These are phyloP conservation scores for Phengaris arion DNA, from an alignment of 2,888 invertebrate species.

Conservation along the genomic window DNA sequence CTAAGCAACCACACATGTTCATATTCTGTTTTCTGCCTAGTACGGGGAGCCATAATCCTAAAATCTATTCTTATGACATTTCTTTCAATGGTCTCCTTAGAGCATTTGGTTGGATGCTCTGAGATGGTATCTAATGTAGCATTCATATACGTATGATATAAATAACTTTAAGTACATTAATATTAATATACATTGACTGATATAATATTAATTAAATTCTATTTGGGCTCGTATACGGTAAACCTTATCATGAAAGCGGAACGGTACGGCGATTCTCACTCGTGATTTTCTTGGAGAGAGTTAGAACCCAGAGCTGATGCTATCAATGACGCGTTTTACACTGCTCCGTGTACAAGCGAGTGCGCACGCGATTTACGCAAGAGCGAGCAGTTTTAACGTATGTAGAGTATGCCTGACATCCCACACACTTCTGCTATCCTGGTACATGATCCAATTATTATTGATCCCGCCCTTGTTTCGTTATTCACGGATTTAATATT, in stretches of 20 bases:
- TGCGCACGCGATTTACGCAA: neutral
- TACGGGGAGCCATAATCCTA: no score
- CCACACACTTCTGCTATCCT: neutral
- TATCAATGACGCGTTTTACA: neutral
- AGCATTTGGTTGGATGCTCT: no score
- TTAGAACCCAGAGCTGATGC: neutral
- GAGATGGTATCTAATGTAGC: no score
- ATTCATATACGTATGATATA: no score
- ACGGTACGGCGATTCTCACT: neutral
- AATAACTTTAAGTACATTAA: no score
- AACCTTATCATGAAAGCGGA: slow-evolving; percentile 7
- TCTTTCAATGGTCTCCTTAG: no score
- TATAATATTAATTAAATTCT: neutral
- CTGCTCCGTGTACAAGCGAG: neutral
- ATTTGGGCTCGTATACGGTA: neutral
- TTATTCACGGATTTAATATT: no score
- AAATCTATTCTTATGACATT: no score
- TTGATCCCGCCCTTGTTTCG: no score
- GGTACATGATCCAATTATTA: no score
- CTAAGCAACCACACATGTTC: no score
- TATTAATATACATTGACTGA: neutral
- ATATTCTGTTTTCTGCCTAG: no score
- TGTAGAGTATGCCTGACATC: neutral
- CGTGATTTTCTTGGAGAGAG: neutral
- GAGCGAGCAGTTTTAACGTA: neutral